Percentiles rank a stretch among this genome's conserved stretches.
Conservation (phyloP, 92 coral and sea anemone genomes). For the Desmophyllum pertusum region DNA sequence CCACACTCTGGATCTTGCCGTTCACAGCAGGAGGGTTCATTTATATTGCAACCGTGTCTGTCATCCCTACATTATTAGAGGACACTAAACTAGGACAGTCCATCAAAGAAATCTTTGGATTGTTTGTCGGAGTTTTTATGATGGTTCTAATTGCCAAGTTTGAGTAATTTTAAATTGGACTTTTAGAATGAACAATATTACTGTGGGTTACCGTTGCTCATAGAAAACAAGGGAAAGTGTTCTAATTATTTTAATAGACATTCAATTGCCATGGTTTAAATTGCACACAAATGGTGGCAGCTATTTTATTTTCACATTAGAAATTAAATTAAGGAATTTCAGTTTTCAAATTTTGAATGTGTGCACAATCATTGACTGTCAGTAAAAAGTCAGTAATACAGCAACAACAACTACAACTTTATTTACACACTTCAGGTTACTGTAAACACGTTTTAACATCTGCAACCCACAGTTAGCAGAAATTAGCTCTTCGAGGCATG, state of each 20-base stretch:
- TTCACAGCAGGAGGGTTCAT: constrained; percentile 99
- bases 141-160: constrained; percentile 94
- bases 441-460: too few relatives aligned
- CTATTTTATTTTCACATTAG: neutral
- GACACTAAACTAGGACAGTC: constrained; percentile 96
- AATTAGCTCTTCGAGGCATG: too few relatives aligned
- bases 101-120: constrained; percentile 87
- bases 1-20: constrained; percentile 96
- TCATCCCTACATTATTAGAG: constrained; percentile 89
- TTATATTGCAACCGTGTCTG: constrained; percentile 97
- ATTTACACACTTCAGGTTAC: too few relatives aligned
- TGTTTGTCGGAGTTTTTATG: constrained; percentile 93
- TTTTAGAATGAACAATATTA: neutral
- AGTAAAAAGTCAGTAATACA: neutral
- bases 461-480: too few relatives aligned
- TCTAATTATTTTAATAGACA: neutral
- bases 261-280: neutral
- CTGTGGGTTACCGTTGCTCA: too few relatives aligned
- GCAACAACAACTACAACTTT: too few relatives aligned
- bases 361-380: neutral
- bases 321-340: neutral
- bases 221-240: too few relatives aligned
- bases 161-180: constrained; percentile 47
- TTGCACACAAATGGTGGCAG: neutral
- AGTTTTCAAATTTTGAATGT: neutral